Conservation (phyloP, 2,888 invertebrate genomes). For the Drepana falcataria region DNA sequence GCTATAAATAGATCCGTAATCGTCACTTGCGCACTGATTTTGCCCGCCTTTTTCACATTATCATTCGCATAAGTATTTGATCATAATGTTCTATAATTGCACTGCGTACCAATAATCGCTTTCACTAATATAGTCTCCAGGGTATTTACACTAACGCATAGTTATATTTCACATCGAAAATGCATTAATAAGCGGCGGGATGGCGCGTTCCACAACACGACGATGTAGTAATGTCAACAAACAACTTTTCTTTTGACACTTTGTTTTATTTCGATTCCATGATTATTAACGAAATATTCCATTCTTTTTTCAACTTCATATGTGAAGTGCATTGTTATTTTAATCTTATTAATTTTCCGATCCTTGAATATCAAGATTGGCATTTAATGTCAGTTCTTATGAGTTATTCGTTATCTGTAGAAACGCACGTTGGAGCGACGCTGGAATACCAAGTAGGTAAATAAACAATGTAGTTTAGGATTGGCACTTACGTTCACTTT, state of each 20-base stretch:
- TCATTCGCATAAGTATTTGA: slow-evolving; percentile 36
- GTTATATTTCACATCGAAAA: slow-evolving; percentile 39
- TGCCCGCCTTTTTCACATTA: slow-evolving; percentile 63
- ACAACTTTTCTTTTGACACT: slow-evolving; percentile 34
- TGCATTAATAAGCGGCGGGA: slow-evolving; percentile 47
- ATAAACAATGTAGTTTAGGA: no score
- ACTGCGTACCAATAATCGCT: slow-evolving; percentile 19
- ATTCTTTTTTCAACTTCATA: no score
- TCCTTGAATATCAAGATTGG: neutral
- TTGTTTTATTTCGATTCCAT: slow-evolving; percentile 26
- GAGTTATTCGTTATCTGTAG: neutral
- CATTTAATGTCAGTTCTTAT: neutral
- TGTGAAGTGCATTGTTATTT: no score
- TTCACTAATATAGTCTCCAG: slow-evolving; percentile 2
- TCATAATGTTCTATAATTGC: slow-evolving; percentile 30
- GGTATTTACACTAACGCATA: slow-evolving; percentile 3
- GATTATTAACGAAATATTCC: no score
- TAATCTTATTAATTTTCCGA: no score
- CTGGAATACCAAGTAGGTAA: no score
- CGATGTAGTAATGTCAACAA: slow-evolving; percentile 61
- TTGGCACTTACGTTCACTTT: no score
- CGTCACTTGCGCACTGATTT: slow-evolving; percentile 67
- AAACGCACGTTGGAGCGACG: neutral
- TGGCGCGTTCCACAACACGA: slow-evolving; percentile 58
- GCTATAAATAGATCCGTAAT: slow-evolving; percentile 68